Conservation (phyloP, 2,113 vertebrate species). For the Myiagra hebetior region DNA sequence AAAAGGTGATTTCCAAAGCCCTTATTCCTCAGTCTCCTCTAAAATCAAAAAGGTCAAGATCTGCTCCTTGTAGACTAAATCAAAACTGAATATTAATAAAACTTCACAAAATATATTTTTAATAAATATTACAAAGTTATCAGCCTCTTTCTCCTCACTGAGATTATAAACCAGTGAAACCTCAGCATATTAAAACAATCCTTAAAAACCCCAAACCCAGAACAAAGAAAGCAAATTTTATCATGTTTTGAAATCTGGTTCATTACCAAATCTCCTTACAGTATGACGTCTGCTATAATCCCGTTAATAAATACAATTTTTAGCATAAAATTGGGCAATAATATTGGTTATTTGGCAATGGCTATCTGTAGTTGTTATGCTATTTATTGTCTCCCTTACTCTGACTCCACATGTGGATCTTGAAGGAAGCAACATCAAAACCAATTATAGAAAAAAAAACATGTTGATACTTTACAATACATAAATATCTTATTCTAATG, state of each 20-base stretch:
- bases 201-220: not conserved
- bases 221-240: not conserved
- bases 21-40: not conserved
- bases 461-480: not conserved
- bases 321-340: not conserved
- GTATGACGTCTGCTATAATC: not conserved
- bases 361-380: not conserved
- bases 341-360: not conserved
- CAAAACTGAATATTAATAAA: not conserved
- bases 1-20: not conserved
- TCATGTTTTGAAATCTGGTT: not conserved
- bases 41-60: not conserved
- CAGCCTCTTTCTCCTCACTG: not conserved
- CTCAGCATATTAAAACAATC: not conserved
- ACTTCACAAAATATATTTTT: not conserved
- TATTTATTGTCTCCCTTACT: not conserved
- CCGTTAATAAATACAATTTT: not conserved
- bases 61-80: not conserved
- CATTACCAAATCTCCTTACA: not conserved
- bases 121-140: not conserved
- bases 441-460: not conserved
- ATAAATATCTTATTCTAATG: not conserved
- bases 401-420: not conserved
- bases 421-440: not conserved
- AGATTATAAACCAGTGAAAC: not conserved